Base-by-base conservation (phyloP, 2,888 invertebrate species). In the Cantharis rufa region DNA sequence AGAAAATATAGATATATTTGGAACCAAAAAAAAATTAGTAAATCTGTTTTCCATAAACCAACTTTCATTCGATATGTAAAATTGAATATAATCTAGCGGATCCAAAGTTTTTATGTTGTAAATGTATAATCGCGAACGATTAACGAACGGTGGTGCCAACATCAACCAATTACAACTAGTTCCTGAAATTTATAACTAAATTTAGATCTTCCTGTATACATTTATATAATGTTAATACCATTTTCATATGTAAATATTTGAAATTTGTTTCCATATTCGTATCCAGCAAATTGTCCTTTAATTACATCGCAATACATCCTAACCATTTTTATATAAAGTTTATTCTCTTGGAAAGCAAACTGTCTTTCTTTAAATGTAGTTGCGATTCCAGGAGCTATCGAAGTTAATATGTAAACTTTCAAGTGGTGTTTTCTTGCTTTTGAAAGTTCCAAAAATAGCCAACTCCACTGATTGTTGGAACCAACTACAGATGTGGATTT, bases 281-380 rank as follows among this genome's bases (percentile, higher is more conserved):
- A 72, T 16, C 75, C 75, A 16, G 72, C 75, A 72, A 75, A 75
- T 24, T 75, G 75, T 13, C 72, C 75, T 2, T 18, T 18, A 62
- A 75, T 75, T 11, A 75, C n/a, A 62, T 75, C 75, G 5, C 48
- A 21, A 48, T 64, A 72, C 10, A 10, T 62, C 10, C 71, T 28
- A 16, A 75, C 24, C 63, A 74, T 74, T 63, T 10, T 18, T 32
- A 70, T 74, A 28, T 74, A 74, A 28, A 4, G 28, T 5, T n/a
- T 10, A 48, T 74, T 74, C 3, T 74, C 69, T 69, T 64, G 4
- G 15, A 18, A 1, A 21, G 62, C 4, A 64, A 74, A 74, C 63
- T 70, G 18, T 15, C 18, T 15, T n/a, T 62, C 15, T 18, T 28
- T 5, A 24, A 61, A 32, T 11, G 13, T 63, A 15, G 15, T 16